Evolutionary conservation across 2,797 vertebrate species (phyloP).

Genomic region (Distichodus sexfasciatus): DNA sequence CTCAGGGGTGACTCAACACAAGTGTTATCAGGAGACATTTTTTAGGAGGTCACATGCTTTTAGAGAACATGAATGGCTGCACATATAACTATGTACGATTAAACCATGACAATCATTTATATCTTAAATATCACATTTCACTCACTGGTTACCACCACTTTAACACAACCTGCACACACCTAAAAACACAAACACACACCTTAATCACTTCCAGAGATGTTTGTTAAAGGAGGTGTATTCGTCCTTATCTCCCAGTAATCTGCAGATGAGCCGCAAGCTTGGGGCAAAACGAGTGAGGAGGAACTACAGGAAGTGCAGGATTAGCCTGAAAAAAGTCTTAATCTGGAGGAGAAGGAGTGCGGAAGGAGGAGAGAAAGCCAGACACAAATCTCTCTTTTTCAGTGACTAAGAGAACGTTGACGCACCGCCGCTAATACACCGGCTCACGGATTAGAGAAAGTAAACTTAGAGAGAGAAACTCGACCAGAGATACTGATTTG

Average conservation of each 20-base stretch:
- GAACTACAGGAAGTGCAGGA: constrained; percentile 17
- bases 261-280: constrained; percentile 30
- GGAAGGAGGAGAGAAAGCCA: constrained; percentile 8
- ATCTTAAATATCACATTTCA: no score
- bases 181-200: background rate
- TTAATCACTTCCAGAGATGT: constrained; percentile 43
- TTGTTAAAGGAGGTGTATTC: constrained; percentile 45
- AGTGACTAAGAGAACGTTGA: constrained; percentile 1
- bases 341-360: constrained; percentile 30
- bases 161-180: constrained; percentile 27
- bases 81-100: no score
- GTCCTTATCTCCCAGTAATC: constrained; percentile 49
- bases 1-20: no score
- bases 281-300: constrained; percentile 22
- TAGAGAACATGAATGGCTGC: no score
- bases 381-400: constrained; percentile 13
- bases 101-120: no score
- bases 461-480: background rate
- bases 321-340: constrained; percentile 19
- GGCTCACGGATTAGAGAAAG: constrained; percentile 9
- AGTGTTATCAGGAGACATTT: no score
- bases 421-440: constrained; percentile 2
- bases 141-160: no score
- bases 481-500: background rate
- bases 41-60: no score